phyloP scores from a whole-genome alignment of 2,797 vertebrate species.

The Chrosomus eos region DNA sequence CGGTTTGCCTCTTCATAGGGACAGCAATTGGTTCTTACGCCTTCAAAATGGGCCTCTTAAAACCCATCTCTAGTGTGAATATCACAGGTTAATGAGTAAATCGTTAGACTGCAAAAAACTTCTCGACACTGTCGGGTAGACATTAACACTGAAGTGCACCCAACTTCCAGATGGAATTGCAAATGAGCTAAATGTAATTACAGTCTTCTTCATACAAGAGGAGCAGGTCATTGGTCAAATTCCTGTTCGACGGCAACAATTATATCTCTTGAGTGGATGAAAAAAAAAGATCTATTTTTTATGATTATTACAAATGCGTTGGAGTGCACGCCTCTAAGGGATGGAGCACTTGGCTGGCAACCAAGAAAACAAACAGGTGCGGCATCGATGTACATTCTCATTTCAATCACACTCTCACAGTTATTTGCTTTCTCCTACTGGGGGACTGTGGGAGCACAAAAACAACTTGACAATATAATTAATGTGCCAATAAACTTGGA shows the following conservation, averaged over 20 bases:
- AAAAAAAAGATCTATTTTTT: constrained; percentile 32
- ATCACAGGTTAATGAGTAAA: constrained; percentile 28
- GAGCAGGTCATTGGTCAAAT: constrained; percentile 42
- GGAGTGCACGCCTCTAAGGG: constrained; percentile 19
- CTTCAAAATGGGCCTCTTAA: constrained; percentile 1
- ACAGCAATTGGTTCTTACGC: constrained; percentile 14
- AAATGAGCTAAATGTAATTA: constrained; percentile 61
- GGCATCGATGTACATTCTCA: constrained; percentile 24
- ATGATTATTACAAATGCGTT: constrained; percentile 49
- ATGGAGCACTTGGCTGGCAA: constrained; percentile 30
- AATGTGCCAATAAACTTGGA: constrained; percentile 33
- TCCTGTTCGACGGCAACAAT: constrained; percentile 18
- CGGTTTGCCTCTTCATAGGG: background rate
- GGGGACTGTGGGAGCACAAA: constrained; percentile 30
- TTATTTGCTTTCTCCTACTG: constrained; percentile 35
- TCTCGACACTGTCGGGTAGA: background rate
- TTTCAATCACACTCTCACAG: constrained; percentile 20
- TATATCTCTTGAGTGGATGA: constrained; percentile 37
- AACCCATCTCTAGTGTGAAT: constrained; percentile 7
- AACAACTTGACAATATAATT: constrained; percentile 53
- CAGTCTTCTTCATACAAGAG: constrained; percentile 27
- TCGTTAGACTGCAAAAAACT: constrained; percentile 25
- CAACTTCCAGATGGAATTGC: constrained; percentile 49
- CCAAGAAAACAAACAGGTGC: constrained; percentile 46
- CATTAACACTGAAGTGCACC: constrained; percentile 42